Evolutionary conservation across 2,797 vertebrate species (phyloP).

Genomic region (Menidia menidia): DNA sequence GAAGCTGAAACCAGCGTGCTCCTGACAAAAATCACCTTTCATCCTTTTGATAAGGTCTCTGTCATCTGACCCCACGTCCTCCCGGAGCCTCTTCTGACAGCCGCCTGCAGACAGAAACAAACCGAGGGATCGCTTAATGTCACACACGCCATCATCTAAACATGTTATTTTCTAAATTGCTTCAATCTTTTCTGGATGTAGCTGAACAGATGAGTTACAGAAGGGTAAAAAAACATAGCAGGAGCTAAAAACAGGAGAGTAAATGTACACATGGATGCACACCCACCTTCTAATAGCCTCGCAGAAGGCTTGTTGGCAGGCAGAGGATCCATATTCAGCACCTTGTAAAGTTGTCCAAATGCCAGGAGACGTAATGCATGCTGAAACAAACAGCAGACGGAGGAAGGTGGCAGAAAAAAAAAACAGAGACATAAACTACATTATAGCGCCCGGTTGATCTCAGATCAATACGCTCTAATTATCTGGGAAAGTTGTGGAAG

Average conservation of each 20-base stretch:
- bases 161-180: not conserved
- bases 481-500: conserved; percentile 15
- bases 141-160: not conserved
- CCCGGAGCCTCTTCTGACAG: conserved; percentile 91
- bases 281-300: conserved; percentile 92
- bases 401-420: conserved; percentile 34
- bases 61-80: conserved; percentile 88
- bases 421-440: conserved; percentile 10
- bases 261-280: not conserved
- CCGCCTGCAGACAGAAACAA: conserved; percentile 60
- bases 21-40: conserved; percentile 86
- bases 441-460: conserved; percentile 15
- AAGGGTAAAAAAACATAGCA: not conserved
- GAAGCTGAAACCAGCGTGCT: conserved; percentile 2
- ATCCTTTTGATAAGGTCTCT: conserved; percentile 95
- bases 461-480: conserved; percentile 45
- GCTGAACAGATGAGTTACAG: not conserved
- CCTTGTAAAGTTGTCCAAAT: conserved; percentile 93
- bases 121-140: conserved; percentile 12
- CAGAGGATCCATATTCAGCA: conserved; percentile 93
- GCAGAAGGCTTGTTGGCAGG: conserved; percentile 88
- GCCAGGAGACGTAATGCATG: conserved; percentile 91
- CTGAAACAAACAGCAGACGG: conserved; percentile 72
- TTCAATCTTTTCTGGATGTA: not conserved
- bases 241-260: not conserved